Evolutionary conservation across 2,797 vertebrate genomes (phyloP).

Genomic region (Rhodeus uyekii): DNA sequence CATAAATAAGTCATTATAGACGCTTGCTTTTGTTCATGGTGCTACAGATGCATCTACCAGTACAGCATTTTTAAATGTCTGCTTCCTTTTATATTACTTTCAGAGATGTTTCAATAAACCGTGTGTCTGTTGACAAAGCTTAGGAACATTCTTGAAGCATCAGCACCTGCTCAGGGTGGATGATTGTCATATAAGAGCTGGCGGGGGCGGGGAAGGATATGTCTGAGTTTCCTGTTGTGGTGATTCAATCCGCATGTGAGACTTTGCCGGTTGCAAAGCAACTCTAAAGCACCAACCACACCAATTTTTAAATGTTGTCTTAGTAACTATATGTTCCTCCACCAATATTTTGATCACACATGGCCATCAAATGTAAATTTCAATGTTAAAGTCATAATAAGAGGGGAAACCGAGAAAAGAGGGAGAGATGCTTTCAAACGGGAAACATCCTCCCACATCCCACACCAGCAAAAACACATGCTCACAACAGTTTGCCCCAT

Average conservation of each 20-base stretch:
- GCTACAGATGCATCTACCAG: background rate
- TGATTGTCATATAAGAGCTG: constrained; percentile 31
- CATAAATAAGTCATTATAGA: background rate
- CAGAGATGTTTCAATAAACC: background rate
- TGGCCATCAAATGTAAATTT: background rate
- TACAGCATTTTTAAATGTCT: background rate
- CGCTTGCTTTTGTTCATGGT: background rate
- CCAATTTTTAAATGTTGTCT: background rate
- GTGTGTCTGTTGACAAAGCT: constrained; percentile 16
- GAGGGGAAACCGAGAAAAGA: constrained; percentile 2
- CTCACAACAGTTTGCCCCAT: constrained; percentile 33
- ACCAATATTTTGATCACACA: background rate
- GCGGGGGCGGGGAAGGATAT: constrained; percentile 34
- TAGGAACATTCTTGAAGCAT: constrained; percentile 39
- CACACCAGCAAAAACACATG: constrained; percentile 48
- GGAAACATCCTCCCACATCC: constrained; percentile 36
- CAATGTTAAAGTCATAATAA: background rate
- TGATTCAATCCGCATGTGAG: constrained; percentile 61
- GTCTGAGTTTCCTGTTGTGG: constrained; percentile 77
- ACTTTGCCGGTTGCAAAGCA: constrained; percentile 58
- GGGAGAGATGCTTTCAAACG: background rate
- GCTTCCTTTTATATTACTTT: background rate
- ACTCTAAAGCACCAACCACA: background rate
- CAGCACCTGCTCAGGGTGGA: constrained; percentile 53
- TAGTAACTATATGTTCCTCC: background rate